A percentile compares a stretch with the other conserved stretches of the same genome.
Conservation (phyloP, 2,113 vertebrate genomes). For the Petrocephalus microphthalmus region DNA sequence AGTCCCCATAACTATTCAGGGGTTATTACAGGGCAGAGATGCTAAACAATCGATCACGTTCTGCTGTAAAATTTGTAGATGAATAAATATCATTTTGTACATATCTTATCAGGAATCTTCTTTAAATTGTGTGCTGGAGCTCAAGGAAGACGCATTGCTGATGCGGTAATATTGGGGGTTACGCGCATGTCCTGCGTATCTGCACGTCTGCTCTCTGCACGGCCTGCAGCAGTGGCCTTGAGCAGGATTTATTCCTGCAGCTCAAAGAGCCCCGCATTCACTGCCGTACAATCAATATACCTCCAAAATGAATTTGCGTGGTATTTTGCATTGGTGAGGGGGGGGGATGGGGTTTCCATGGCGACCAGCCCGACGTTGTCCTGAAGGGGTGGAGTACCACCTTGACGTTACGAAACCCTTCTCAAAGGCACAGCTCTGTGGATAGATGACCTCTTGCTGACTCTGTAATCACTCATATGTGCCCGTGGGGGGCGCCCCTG, state of each 20-base stretch:
- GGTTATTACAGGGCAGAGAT: background rate
- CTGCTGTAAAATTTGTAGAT: slow-evolving; percentile 24
- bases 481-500: slow-evolving; percentile 13
- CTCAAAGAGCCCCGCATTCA: background rate
- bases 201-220: background rate
- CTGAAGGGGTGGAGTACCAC: background rate
- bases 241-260: background rate
- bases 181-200: slow-evolving; percentile 16
- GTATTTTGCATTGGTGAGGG: background rate
- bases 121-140: slow-evolving; percentile 26
- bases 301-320: background rate
- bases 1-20: background rate
- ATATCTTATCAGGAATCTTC: slow-evolving; percentile 33
- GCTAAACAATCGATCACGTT: slow-evolving; percentile 8
- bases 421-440: background rate
- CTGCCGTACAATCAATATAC: background rate
- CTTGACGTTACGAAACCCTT: background rate
- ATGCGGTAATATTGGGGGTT: slow-evolving; percentile 45
- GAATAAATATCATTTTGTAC: slow-evolving; percentile 42
- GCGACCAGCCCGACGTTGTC: background rate
- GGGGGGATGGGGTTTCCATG: background rate
- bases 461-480: slow-evolving; percentile 9
- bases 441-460: background rate
- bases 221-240: background rate
- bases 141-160: slow-evolving; percentile 11